These are phyloP conservation scores for Orchesella flavescens DNA, from an alignment of 2,888 invertebrate genomes.

Conservation along the genomic window DNA sequence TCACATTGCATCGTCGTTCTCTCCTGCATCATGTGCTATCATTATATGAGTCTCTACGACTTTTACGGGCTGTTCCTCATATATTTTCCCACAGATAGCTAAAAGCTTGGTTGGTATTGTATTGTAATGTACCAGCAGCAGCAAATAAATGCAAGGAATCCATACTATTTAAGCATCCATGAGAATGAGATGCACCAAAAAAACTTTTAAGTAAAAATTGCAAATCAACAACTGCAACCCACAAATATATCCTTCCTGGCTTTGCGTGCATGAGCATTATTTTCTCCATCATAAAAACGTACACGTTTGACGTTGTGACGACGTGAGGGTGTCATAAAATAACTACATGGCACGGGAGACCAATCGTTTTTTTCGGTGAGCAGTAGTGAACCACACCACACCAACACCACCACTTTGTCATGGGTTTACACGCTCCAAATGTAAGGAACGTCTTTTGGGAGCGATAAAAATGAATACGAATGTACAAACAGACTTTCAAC, in stretches of 20 bases:
- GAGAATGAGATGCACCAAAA: slow-evolving; percentile 1
- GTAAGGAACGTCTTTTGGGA: slow-evolving; percentile 34
- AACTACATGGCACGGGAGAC: slow-evolving; percentile 27
- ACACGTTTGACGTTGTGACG: slow-evolving; percentile 5
- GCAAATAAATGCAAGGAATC: background rate
- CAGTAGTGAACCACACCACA: slow-evolving; percentile 19
- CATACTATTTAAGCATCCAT: background rate
- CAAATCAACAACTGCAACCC: slow-evolving; percentile 32
- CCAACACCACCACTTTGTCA: slow-evolving; percentile 43
- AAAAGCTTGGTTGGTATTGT: too few species aligned
- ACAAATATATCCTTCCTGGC: slow-evolving; percentile 37
- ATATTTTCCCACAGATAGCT: slow-evolving; percentile 41
- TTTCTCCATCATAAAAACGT: slow-evolving; percentile 32
- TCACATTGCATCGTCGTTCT: too few species aligned
- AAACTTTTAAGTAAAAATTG: slow-evolving; percentile 7
- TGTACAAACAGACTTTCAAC: background rate
- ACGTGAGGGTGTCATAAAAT: slow-evolving; percentile 38
- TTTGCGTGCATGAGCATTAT: too few species aligned
- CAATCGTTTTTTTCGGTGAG: slow-evolving; percentile 4
- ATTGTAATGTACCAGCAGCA: too few species aligned
- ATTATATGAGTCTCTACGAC: slow-evolving; percentile 25
- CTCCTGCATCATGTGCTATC: slow-evolving; percentile 14
- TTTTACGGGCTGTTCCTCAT: slow-evolving; percentile 25
- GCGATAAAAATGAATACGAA: slow-evolving; percentile 25
- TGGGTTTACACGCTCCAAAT: slow-evolving; percentile 49